Base-by-base conservation (phyloP, 92 coral and sea anemone species). In the Porites lobata region DNA sequence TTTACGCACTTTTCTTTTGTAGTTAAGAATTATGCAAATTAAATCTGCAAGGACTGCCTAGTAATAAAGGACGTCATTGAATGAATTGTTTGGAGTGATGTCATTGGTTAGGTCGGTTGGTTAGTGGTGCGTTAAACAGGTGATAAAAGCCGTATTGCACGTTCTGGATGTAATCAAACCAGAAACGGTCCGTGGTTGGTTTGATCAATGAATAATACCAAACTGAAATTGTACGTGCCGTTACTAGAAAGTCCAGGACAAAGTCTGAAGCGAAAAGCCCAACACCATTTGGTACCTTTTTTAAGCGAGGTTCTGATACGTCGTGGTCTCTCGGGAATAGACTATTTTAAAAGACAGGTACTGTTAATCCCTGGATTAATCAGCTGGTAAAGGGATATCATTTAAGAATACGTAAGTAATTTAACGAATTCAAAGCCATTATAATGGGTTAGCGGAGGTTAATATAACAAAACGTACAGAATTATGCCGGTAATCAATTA, bases 21-120 rank as follows among this genome's bases (percentile, higher is more conserved):
- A 61, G 21, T 19, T 47, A 3, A 11, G 18, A 62, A 83, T 83
- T 83, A 83, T 83, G 87, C 80, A 83, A 83, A 83, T 71, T 56
- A 14, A 58, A 15, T 0, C 58, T 7, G 9, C 59, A 32, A 73
- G n/a, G 47, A 19, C 79, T 38, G 47, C 47, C 47, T 38, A 38
- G 47, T 38, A 59, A 20, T 83, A 18, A 38, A 58, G 26, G 7
- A 72, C 87, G 79, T 72, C 87, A 61, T n/a, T 14, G 47, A 64
- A 14, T 18, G 56, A 71, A 57, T 82, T 70, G 78, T 71, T 56
- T 71, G 21, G 19, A 83, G 50, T 82, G 79, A 72, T 63, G 61
- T 58, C 38, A 68, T 81, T 52, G 65, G 66, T 53, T 52, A 26
- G 50, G 29, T 9, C 9, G 17, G 24, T 9, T 53, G 24, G 75